Evolutionary conservation across 2,113 vertebrate genomes (phyloP), one percentile per base, ranked within the genome.

Genomic region (Conger conger): DNA sequence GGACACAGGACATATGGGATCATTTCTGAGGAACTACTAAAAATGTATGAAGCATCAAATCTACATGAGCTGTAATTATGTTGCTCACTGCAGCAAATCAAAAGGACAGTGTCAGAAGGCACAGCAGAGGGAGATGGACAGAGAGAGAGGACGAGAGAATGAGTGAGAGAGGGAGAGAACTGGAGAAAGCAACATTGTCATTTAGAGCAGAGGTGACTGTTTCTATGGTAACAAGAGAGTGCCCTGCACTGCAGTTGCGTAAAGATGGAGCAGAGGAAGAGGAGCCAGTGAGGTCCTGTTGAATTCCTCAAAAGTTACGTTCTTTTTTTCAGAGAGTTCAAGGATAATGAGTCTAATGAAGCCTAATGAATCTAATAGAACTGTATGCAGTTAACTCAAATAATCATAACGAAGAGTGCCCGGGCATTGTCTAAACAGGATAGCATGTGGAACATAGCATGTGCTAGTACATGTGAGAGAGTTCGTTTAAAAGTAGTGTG

Each of bases 151-250:
- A 18, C 37, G 35, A 20, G 35, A 82, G 38, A 87, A 16, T 53
- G 20, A 38, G n/a, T 79, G 35, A 57, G 16, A 54, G 83, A 85
- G 87, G 87, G 83, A 84, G 87, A 91, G 88, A 85, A 86, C 73
- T 81, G 38, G 79, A 90, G 91, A 87, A 91, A 94, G 93, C 92
- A 88, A 91, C 90, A 91, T 92, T 94, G 87, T 90, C 86, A 92
- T 93, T 89, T 89, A 76, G 91, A 91, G 89, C 88, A 89, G 84
- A 91, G 90, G 88, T 87, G 84, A 78, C 84, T 85, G 94, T 95
- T 94, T 92, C 95, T 92, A 94, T 94, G 87, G 93, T 91, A 94
- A 95, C 92, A 88, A 89, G 89, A 91, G 91, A 92, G 90, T 93
- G 91, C 92, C 91, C 92, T 91, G 89, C 84, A 73, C 83, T 76